Conservation (phyloP, 2,113 vertebrate species). For the Tragulus kanchil region DNA sequence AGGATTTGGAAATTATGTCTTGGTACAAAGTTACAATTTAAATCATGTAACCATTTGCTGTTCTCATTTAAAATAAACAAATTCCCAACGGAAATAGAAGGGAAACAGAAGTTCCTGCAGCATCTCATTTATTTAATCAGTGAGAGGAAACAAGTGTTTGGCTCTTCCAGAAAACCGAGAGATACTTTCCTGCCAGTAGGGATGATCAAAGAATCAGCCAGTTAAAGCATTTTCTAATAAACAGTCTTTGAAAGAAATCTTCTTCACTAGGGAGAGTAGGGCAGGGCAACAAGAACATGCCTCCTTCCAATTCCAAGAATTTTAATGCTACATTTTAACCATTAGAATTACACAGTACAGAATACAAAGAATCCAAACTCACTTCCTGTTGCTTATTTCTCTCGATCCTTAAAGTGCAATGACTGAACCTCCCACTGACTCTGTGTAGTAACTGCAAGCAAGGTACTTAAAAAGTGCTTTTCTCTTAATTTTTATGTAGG, state of each 20-base stretch:
- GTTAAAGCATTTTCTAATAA: background rate
- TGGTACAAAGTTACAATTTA: slow-evolving; percentile 37
- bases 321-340: background rate
- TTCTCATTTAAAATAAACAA: background rate
- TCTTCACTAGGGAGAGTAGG: rapidly evolving
- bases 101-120: background rate
- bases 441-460: background rate
- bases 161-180: background rate
- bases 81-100: background rate
- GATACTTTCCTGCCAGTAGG: background rate
- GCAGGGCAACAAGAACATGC: rapidly evolving
- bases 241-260: background rate
- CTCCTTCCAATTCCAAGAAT: background rate
- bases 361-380: background rate
- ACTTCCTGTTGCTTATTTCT: background rate
- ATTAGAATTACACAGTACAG: background rate
- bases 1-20: slow-evolving; percentile 49
- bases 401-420: background rate
- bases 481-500: background rate
- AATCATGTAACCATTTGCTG: slow-evolving; percentile 10
- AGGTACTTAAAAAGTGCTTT: background rate
- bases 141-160: slow-evolving; percentile 17
- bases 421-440: background rate
- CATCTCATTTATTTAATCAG: slow-evolving; percentile 12
- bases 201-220: background rate